A percentile compares a stretch with the other conserved stretches of the same genome.
phyloP scores from a whole-genome alignment of 2,888 invertebrate genomes.

The Eustalomyia histrio region DNA sequence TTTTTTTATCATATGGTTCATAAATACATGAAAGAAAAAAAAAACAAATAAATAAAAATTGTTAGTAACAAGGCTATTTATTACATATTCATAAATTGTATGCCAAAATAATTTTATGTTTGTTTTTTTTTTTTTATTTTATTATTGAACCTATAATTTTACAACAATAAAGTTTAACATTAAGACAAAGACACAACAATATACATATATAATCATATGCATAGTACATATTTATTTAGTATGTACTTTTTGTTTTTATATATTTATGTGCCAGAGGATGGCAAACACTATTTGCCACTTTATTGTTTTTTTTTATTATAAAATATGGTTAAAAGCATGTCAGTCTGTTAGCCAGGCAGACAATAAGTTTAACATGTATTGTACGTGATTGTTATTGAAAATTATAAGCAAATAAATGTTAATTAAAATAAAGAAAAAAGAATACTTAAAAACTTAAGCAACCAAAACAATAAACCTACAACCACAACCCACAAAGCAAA shows the following conservation, averaged over 20 bases:
- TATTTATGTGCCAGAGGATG: neutral
- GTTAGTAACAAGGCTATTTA: neutral
- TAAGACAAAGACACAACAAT: no score
- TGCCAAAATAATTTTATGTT: neutral
- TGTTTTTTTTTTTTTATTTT: neutral
- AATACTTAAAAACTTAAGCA: constrained; percentile 1
- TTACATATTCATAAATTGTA: neutral
- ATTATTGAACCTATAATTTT: neutral
- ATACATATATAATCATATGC: no score
- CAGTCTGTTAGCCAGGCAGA: neutral
- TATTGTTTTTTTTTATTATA: neutral
- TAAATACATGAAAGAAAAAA: neutral
- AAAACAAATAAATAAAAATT: no score
- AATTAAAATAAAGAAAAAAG: constrained; percentile 36
- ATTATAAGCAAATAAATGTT: constrained; percentile 39
- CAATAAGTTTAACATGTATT: neutral
- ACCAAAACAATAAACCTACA: constrained; percentile 3
- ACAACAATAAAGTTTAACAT: neutral
- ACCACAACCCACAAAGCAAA: constrained; percentile 17
- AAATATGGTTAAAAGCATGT: neutral
- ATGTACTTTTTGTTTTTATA: no score
- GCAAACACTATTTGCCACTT: neutral
- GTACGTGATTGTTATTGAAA: constrained; percentile 58
- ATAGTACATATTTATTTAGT: no score
- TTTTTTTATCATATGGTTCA: neutral